Percentiles rank a stretch among this genome's conserved stretches.
phyloP scores from a whole-genome alignment of 2,888 invertebrate species.

The Lycophotia porphyrea region DNA sequence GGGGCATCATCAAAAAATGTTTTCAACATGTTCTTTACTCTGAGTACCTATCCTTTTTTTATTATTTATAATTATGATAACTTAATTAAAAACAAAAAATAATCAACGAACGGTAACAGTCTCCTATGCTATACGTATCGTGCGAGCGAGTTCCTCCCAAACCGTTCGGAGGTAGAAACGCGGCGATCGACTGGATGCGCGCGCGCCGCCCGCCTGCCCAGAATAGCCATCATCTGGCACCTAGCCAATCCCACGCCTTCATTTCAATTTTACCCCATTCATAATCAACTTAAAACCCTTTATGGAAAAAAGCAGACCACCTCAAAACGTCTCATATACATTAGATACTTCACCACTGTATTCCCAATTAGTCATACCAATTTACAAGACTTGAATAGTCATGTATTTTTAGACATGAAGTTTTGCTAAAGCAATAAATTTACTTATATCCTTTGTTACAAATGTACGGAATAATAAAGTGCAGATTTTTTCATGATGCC shows the following conservation, averaged over 20 bases:
- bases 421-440: slow-evolving; percentile 22
- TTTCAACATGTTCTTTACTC: neutral
- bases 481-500: neutral
- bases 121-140: slow-evolving; percentile 52
- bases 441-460: slow-evolving; percentile 31
- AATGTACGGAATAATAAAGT: neutral
- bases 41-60: neutral
- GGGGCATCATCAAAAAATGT: neutral
- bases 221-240: slow-evolving; percentile 84
- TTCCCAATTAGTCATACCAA: slow-evolving; percentile 44
- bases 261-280: slow-evolving; percentile 83
- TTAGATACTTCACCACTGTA: slow-evolving; percentile 8
- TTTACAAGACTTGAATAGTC: slow-evolving; percentile 32
- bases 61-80: neutral
- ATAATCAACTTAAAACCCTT: slow-evolving; percentile 68
- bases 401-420: slow-evolving; percentile 38
- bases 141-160: slow-evolving; percentile 58
- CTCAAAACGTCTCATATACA: slow-evolving; percentile 12
- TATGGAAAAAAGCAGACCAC: slow-evolving; percentile 11
- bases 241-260: slow-evolving; percentile 80
- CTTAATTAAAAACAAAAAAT: slow-evolving; percentile 41
- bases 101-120: slow-evolving; percentile 51
- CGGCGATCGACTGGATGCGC: slow-evolving; percentile 85
- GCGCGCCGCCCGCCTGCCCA: slow-evolving; percentile 84
- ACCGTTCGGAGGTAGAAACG: slow-evolving; percentile 71